phyloP scores from a whole-genome alignment of 1,140 invertebrate genomes.

The Thaumetopoea pityocampa region DNA sequence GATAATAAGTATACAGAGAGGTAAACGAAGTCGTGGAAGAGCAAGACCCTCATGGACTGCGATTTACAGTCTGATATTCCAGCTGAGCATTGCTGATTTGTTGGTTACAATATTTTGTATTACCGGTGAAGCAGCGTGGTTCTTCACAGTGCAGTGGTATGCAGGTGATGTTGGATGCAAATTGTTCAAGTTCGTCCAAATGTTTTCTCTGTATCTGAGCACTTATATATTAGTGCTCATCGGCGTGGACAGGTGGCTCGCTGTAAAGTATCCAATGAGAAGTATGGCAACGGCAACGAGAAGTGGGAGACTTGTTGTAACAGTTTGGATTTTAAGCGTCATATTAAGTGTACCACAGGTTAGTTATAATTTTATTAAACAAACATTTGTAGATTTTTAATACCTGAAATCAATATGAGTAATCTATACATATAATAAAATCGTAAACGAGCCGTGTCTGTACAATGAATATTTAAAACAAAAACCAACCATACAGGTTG shows the following conservation, averaged over 20 bases:
- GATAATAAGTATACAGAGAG: conserved; percentile 83
- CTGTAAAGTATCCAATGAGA: conserved; percentile 88
- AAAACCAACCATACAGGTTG: too few species aligned
- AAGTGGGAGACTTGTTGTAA: conserved; percentile 78
- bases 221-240: conserved; percentile 90
- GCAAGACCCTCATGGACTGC: conserved; percentile 80
- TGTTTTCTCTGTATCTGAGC: conserved; percentile 89
- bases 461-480: too few species aligned
- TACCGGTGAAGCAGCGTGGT: conserved; percentile 87
- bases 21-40: conserved; percentile 69
- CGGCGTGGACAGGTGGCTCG: conserved; percentile 87
- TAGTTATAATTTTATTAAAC: conserved; percentile 60
- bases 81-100: conserved; percentile 85
- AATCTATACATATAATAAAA: too few species aligned
- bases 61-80: conserved; percentile 86
- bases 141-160: conserved; percentile 86
- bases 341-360: conserved; percentile 90
- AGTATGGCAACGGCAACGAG: conserved; percentile 81
- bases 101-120: conserved; percentile 89
- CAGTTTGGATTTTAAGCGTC: conserved; percentile 83
- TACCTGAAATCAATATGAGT: too few species aligned
- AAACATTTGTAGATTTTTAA: too few species aligned
- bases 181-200: conserved; percentile 87
- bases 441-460: too few species aligned
- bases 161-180: conserved; percentile 88